Percentiles rank a stretch among this genome's conserved stretches.
Conservation (phyloP, 1,140 invertebrate species). For the Chironomus striatipennis region DNA sequence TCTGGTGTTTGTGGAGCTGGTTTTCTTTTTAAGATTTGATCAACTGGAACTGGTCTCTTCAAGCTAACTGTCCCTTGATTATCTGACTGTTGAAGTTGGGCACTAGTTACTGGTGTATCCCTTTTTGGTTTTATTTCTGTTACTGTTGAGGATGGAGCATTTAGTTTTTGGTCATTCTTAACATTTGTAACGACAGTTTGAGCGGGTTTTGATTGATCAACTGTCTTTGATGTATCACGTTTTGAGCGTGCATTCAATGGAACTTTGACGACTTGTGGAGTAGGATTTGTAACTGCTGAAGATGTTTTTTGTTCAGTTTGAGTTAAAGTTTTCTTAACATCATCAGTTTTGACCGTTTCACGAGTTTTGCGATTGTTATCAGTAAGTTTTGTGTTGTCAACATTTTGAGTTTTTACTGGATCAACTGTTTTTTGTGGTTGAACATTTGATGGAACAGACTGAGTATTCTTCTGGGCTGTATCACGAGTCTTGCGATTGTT, state of each 20-base stretch:
- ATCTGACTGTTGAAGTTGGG: not conserved
- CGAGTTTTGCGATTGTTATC: not conserved
- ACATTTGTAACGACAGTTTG: not conserved
- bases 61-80: not conserved
- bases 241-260: not conserved
- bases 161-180: not conserved
- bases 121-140: not conserved
- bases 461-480: not conserved
- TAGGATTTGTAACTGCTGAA: not conserved
- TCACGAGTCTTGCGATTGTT: not conserved
- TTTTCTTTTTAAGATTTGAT: not conserved
- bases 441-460: not conserved
- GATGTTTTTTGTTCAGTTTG: not conserved
- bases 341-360: not conserved
- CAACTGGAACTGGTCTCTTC: not conserved
- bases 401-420: not conserved
- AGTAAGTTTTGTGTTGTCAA: not conserved
- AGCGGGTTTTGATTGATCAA: not conserved
- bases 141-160: not conserved
- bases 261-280: not conserved
- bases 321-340: not conserved
- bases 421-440: not conserved
- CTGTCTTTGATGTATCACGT: not conserved
- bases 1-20: not conserved
- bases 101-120: not conserved